Percentiles rank a stretch among this genome's conserved stretches.
Conservation (phyloP, 2,113 vertebrate species). For the Neopipo cinnamomea region DNA sequence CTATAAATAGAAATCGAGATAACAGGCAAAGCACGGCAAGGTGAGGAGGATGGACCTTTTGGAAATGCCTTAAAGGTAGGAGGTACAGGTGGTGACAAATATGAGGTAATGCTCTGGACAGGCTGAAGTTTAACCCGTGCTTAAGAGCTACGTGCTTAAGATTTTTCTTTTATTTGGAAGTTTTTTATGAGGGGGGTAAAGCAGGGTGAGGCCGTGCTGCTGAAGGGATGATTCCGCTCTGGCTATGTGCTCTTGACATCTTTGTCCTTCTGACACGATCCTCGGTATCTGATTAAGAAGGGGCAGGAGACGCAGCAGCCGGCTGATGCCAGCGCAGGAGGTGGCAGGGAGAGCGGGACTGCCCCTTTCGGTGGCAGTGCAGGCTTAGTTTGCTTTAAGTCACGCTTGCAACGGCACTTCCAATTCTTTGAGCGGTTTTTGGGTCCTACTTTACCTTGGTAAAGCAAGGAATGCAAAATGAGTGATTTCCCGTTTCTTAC, state of each 20-base stretch:
- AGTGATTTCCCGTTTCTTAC: neutral
- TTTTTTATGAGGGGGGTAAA: neutral
- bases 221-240: neutral
- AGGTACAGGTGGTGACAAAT: neutral
- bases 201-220: neutral
- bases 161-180: neutral
- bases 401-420: neutral
- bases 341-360: neutral
- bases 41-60: neutral
- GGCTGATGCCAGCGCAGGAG: neutral
- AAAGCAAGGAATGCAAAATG: neutral
- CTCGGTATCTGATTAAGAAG: neutral
- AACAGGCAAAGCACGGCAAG: neutral
- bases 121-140: neutral
- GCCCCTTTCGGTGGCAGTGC: constrained; percentile 36
- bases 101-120: neutral
- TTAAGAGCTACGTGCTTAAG: neutral
- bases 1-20: neutral
- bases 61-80: neutral
- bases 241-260: neutral
- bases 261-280: neutral
- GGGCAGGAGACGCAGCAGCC: neutral
- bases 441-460: neutral
- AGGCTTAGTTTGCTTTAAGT: constrained; percentile 4
- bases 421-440: neutral